Evolutionary conservation across 2,113 vertebrate genomes (phyloP).

Genomic region (Melanerpes formicivorus): DNA sequence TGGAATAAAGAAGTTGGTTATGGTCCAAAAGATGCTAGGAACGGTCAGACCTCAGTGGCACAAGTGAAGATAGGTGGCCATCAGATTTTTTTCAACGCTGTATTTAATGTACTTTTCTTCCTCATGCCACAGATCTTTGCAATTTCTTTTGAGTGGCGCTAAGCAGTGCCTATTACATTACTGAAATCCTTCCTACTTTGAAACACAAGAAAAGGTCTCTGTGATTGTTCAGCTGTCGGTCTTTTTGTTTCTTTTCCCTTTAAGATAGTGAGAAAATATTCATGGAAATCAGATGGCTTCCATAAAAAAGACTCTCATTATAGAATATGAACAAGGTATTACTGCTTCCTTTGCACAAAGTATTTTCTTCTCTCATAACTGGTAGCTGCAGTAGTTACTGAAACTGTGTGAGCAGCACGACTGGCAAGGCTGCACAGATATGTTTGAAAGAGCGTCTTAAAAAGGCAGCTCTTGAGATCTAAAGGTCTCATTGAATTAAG

Average conservation of each 20-base stretch:
- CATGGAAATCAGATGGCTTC: not conserved
- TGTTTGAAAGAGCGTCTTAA: not conserved
- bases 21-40: not conserved
- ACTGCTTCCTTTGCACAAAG: constrained; percentile 2
- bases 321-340: not conserved
- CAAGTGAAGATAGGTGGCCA: not conserved
- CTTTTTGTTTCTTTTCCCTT: constrained; percentile 54
- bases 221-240: constrained; percentile 34
- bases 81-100: not conserved
- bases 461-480: not conserved
- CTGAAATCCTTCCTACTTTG: constrained; percentile 27
- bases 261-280: constrained; percentile 49
- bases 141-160: constrained; percentile 34
- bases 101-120: constrained; percentile 8
- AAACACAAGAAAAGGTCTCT: constrained; percentile 57
- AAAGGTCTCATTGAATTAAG: not conserved
- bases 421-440: not conserved
- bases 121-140: not conserved
- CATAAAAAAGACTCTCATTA: constrained; percentile 12
- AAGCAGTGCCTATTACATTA: not conserved
- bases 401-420: not conserved
- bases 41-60: constrained; percentile 32
- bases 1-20: not conserved
- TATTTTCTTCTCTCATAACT: constrained; percentile 34
- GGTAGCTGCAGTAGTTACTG: constrained; percentile 8